Base-by-base conservation (phyloP, 2,797 vertebrate genomes). In the Sebastes vulpes region DNA sequence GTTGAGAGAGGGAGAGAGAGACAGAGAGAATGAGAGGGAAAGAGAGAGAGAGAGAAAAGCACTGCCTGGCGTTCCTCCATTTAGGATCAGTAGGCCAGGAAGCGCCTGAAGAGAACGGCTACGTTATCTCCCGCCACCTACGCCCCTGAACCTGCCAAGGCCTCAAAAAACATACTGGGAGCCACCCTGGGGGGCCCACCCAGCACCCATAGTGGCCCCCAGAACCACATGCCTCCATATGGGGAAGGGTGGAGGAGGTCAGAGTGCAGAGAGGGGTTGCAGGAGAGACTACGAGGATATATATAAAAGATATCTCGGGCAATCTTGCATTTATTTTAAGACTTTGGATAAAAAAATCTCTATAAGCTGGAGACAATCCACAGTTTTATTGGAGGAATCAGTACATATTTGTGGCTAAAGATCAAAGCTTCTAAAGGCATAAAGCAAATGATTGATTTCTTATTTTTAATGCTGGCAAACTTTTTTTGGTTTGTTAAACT, bases 41-140 rank as follows among this genome's bases (percentile, higher is more conserved):
- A 60, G 28, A 56, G 12, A 23, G 31, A 20, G 31, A 52, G 57
- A 60, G 64, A 75, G 78, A 6, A 32, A 32, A 61, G n/a, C 31
- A 52, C 20, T 48, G 59, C 50, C 75, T 87, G 81, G 81, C 70
- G 61, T 63, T 65, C 25, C 72, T 87, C 81, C 79, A 85, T 82
- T 38, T 70, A 57, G 29, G 86, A 75, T 89, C 86, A 77, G 48
- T 1, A 84, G 87, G 81, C 56, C 87, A 90, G 73, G 56, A 77
- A 83, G 46, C 2, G 77, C 83, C 73, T 75, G 77, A 76, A 89
- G 79, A 87, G 61, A 83, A 79, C 11, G 9, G 56, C 71, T 75
- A 32, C 14, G 21, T 53, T 35, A 81, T 77, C 69, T 83, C 28
- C 28, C 68, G 66, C 81, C 81, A 79, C 86, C 79, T 79, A 86